Percentiles rank a stretch among this genome's conserved stretches.
phyloP scores from a whole-genome alignment of 2,797 vertebrate species.

The Hypotaenidia philippensis region DNA sequence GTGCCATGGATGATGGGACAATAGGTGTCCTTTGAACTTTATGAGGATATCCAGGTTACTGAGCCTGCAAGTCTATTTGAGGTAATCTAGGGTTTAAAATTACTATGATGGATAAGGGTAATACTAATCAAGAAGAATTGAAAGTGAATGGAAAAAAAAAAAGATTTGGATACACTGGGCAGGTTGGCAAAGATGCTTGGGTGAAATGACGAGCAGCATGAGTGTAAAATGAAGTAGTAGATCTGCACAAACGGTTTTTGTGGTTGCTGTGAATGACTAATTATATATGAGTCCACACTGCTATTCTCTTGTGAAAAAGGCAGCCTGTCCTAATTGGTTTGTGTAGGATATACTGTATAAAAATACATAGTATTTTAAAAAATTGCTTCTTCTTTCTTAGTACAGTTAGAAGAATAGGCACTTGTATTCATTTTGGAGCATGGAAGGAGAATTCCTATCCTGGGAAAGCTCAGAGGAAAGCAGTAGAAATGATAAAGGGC shows the following conservation, averaged over 20 bases:
- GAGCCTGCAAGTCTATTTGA: neutral
- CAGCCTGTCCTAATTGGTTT: neutral
- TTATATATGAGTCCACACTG: neutral
- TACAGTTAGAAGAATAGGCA: neutral
- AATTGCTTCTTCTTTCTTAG: neutral
- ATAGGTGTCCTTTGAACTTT: neutral
- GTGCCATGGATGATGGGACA: neutral
- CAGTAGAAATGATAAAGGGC: neutral
- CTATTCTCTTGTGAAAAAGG: neutral
- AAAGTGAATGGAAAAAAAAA: neutral
- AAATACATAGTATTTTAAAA: neutral
- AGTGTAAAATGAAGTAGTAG: neutral
- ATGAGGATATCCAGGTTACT: neutral
- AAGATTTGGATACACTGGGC: neutral
- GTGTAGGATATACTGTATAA: neutral
- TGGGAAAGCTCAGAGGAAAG: neutral
- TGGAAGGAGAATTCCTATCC: neutral
- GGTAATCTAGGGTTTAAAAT: neutral
- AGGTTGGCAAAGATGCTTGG: neutral
- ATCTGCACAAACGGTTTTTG: neutral
- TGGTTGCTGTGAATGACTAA: neutral
- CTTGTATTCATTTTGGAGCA: neutral
- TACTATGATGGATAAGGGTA: fast-evolving
- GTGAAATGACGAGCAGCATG: neutral
- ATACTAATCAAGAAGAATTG: neutral